Percentiles rank a stretch among this genome's conserved stretches.
Evolutionary conservation across 2,888 invertebrate species (phyloP).

Genomic region (Empis stercorea): DNA sequence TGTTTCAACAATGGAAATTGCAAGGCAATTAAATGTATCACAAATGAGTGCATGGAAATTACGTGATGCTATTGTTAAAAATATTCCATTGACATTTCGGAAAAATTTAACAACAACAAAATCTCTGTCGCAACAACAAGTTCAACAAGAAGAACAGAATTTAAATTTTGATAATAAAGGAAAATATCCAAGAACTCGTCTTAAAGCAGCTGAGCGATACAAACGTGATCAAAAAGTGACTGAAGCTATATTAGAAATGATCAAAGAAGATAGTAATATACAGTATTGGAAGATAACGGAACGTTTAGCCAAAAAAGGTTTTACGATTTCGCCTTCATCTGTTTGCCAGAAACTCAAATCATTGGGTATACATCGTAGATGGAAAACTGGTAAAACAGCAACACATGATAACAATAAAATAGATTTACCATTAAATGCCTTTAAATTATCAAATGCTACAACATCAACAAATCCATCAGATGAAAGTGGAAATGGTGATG

Average conservation of each 20-base stretch:
- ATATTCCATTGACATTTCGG: slow-evolving; percentile 33
- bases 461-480: neutral
- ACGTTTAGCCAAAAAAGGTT: slow-evolving; percentile 32
- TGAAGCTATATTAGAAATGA: slow-evolving; percentile 31
- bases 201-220: slow-evolving; percentile 31
- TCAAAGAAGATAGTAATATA: slow-evolving; percentile 33
- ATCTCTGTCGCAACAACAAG: slow-evolving; percentile 7
- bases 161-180: neutral
- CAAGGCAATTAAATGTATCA: slow-evolving; percentile 31
- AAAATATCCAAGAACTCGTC: slow-evolving; percentile 21
- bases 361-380: slow-evolving; percentile 34
- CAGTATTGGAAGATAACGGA: slow-evolving; percentile 36
- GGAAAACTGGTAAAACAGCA: slow-evolving; percentile 25
- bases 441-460: no score
- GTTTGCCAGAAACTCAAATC: slow-evolving; percentile 34
- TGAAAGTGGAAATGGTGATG: neutral
- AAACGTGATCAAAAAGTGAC: slow-evolving; percentile 31
- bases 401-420: neutral
- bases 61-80: slow-evolving; percentile 33
- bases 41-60: slow-evolving; percentile 37
- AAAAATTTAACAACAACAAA: slow-evolving; percentile 8
- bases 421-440: no score
- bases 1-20: slow-evolving; percentile 34
- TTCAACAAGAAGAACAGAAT: neutral
- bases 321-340: slow-evolving; percentile 33